Percentiles rank a stretch among this genome's conserved stretches.
phyloP scores from a whole-genome alignment of 2,113 vertebrate species.

The Amphilophus citrinellus region DNA sequence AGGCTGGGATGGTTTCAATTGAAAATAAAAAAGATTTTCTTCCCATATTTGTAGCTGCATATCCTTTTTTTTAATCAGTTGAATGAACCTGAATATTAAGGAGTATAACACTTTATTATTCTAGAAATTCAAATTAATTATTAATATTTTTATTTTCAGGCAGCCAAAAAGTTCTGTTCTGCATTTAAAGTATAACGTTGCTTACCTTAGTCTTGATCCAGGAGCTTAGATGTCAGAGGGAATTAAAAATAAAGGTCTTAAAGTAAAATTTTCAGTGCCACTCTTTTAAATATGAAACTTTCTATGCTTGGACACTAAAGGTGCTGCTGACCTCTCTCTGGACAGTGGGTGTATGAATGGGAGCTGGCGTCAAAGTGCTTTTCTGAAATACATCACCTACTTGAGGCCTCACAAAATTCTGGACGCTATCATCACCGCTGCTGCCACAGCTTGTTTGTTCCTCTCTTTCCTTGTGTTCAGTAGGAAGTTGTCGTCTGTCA shows the following conservation, averaged over 20 bases:
- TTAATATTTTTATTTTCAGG: background rate
- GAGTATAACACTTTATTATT: background rate
- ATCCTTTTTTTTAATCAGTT: background rate
- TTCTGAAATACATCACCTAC: slow-evolving; percentile 61
- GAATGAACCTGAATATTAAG: background rate
- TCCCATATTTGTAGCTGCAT: background rate
- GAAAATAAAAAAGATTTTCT: background rate
- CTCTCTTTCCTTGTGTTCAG: slow-evolving; percentile 68
- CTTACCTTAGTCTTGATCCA: slow-evolving; percentile 54
- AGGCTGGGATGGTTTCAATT: background rate
- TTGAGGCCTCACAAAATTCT: slow-evolving; percentile 61
- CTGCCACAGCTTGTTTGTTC: slow-evolving; percentile 80
- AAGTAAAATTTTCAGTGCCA: background rate
- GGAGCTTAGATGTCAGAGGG: background rate
- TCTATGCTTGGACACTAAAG: background rate
- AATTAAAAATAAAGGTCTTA: background rate
- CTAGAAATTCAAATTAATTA: background rate
- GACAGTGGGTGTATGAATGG: slow-evolving; percentile 49
- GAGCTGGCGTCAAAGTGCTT: background rate
- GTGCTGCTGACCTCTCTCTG: slow-evolving; percentile 21
- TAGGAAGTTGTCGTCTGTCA: slow-evolving; percentile 83
- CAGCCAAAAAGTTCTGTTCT: background rate
- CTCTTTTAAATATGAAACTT: background rate
- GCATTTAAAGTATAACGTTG: background rate
- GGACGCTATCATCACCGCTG: slow-evolving; percentile 66